Percentiles rank a stretch among this genome's conserved stretches.
These are phyloP conservation scores for Eupithecia subumbrata DNA, from an alignment of 2,888 invertebrate genomes.

Conservation along the genomic window DNA sequence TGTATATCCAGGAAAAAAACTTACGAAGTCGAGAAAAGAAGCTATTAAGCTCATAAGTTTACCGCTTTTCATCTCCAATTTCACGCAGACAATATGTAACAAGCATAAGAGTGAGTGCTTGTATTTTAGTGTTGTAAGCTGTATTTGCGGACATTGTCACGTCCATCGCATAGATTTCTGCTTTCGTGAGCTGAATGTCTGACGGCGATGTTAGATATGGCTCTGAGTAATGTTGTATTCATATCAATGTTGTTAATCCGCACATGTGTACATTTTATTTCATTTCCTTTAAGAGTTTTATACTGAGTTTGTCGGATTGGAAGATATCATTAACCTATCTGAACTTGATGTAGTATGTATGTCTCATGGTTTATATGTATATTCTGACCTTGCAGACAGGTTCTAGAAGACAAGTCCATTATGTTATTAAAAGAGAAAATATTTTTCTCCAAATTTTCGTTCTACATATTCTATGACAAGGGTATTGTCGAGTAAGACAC, in stretches of 20 bases:
- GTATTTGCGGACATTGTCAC: constrained; percentile 48
- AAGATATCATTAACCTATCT: not conserved
- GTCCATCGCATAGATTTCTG: constrained; percentile 58
- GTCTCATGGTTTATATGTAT: not conserved
- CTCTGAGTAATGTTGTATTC: constrained; percentile 15
- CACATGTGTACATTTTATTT: constrained; percentile 1
- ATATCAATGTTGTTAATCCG: constrained; percentile 8
- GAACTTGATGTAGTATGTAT: not conserved
- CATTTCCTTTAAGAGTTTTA: no score
- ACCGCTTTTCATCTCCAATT: not conserved
- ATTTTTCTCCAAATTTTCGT: not conserved
- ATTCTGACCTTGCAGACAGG: not conserved
- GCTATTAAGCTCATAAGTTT: not conserved
- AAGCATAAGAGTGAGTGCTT: constrained; percentile 27
- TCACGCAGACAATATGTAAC: not conserved
- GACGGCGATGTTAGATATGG: constrained; percentile 19
- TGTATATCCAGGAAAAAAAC: not conserved
- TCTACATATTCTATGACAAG: constrained; percentile 13
- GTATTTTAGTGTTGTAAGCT: constrained; percentile 38
- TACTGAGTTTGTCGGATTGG: no score
- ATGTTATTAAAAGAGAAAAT: not conserved
- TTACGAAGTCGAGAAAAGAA: not conserved
- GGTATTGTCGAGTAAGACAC: constrained; percentile 17
- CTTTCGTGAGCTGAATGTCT: constrained; percentile 56
- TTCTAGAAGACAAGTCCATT: not conserved